Evolutionary conservation across 2,797 vertebrate genomes (phyloP).

Genomic region (Agapornis canus): DNA sequence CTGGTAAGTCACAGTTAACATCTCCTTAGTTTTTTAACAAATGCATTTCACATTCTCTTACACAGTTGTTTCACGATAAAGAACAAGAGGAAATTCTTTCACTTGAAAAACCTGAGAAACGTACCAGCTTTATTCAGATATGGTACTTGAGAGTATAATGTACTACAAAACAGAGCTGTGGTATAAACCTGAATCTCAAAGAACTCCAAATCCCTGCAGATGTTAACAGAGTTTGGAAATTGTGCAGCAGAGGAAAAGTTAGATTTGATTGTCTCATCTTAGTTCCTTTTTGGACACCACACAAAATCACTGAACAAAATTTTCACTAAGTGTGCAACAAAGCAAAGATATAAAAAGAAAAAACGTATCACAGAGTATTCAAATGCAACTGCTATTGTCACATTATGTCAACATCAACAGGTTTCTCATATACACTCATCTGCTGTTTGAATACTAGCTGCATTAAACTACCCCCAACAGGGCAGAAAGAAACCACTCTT

Average conservation of each 20-base stretch:
- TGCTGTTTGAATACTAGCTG: not conserved
- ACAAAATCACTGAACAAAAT: not conserved
- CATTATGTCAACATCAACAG: not conserved
- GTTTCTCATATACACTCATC: not conserved
- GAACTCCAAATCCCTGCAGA: not conserved
- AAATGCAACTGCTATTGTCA: not conserved
- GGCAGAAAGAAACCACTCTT: not conserved
- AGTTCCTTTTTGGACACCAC: not conserved
- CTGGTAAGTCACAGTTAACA: not conserved
- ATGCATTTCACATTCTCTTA: not conserved
- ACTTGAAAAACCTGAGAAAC: conserved; percentile 21
- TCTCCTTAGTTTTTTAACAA: not conserved
- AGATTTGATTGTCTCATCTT: not conserved
- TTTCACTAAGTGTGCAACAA: not conserved
- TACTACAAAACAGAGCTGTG: not conserved
- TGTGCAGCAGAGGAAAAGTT: not conserved
- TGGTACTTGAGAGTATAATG: not conserved
- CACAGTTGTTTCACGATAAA: not conserved
- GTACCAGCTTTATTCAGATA: not conserved
- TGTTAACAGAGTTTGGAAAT: not conserved
- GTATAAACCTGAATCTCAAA: not conserved
- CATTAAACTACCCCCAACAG: not conserved
- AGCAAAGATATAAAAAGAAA: not conserved
- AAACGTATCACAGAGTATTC: not conserved
- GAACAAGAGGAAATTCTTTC: not conserved